These are phyloP conservation scores for Tolypeutes matacus DNA, from an alignment of 2,797 vertebrate species.

Conservation along the genomic window DNA sequence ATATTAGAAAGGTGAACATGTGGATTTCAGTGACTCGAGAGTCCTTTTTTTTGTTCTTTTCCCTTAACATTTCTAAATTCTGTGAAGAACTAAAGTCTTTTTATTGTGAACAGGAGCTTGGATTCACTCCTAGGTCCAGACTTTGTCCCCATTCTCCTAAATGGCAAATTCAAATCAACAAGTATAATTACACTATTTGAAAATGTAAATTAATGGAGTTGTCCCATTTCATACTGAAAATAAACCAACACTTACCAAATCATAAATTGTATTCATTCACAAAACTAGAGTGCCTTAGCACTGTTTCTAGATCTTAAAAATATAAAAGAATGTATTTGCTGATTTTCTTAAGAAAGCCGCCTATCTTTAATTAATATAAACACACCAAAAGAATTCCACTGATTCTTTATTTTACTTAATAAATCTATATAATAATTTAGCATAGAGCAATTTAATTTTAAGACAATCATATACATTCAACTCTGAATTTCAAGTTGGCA, in stretches of 20 bases:
- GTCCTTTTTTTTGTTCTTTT: not conserved
- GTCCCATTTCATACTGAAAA: not conserved
- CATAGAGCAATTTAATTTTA: not conserved
- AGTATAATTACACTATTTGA: not conserved
- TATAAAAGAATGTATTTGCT: not conserved
- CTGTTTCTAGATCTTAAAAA: slow-evolving; percentile 1
- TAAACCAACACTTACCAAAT: not conserved
- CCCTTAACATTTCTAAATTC: not conserved
- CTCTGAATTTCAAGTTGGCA: not conserved
- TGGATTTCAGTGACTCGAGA: not conserved
- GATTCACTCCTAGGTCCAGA: not conserved
- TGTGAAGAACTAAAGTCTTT: not conserved
- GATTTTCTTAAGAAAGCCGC: not conserved
- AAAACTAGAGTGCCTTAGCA: not conserved
- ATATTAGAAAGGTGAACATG: not conserved
- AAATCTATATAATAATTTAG: slow-evolving; percentile 1
- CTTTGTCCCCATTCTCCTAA: not conserved
- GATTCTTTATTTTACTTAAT: not conserved
- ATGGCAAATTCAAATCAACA: not conserved
- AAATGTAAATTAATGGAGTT: not conserved
- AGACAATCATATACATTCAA: not conserved
- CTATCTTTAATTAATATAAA: not conserved
- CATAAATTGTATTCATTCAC: not conserved
- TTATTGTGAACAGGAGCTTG: not conserved
- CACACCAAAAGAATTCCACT: not conserved